Evolutionary conservation across 2,797 vertebrate species (phyloP).

Genomic region (Sardinella longiceps): DNA sequence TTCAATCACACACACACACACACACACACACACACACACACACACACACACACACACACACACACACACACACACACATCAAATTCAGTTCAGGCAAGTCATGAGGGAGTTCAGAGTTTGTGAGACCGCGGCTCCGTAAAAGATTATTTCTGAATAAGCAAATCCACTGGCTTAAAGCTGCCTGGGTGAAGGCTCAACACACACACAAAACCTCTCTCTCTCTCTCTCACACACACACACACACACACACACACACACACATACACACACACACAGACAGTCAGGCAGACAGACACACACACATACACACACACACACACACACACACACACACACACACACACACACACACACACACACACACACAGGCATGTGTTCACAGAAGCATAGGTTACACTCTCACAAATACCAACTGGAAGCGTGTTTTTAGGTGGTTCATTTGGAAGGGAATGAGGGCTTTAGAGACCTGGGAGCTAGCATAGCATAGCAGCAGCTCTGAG

Average conservation of each 20-base stretch:
- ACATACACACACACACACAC: neutral
- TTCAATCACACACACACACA: neutral
- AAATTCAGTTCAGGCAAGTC: neutral
- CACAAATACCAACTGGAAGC: neutral
- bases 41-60: neutral
- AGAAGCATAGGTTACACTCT: neutral
- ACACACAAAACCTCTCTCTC: neutral
- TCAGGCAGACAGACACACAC: neutral
- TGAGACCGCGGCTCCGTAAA: neutral
- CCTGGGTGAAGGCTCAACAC: neutral
- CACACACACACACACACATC: neutral
- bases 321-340: neutral
- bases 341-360: neutral
- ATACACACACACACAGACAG: neutral
- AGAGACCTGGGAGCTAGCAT: neutral
- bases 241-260: neutral
- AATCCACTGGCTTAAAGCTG: neutral
- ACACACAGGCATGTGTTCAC: neutral
- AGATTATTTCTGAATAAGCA: conserved; percentile 21
- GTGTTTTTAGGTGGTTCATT: neutral
- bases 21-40: neutral
- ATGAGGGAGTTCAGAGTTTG: conserved; percentile 4
- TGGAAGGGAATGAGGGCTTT: neutral
- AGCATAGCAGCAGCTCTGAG: neutral
- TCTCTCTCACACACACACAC: neutral